Evolutionary conservation across 2,113 vertebrate species (phyloP).

Genomic region (Nothoprocta pentlandii): DNA sequence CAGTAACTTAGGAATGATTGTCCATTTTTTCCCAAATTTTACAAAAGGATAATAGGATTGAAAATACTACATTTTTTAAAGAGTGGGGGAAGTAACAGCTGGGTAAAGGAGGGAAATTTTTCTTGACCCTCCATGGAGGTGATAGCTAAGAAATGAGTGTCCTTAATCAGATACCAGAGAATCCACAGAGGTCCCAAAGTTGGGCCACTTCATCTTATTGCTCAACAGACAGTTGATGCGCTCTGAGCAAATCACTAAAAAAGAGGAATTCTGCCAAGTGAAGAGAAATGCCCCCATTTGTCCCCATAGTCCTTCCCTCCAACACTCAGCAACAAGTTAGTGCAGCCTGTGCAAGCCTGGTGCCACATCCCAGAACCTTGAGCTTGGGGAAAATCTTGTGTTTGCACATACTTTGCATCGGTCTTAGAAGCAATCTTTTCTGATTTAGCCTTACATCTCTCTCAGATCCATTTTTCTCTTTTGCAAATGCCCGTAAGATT

Average conservation of each 20-base stretch:
- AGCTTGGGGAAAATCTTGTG: fast-evolving
- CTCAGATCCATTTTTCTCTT: not conserved
- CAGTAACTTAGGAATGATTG: not conserved
- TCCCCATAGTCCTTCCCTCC: not conserved
- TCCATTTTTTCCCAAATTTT: not conserved
- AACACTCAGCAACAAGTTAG: not conserved
- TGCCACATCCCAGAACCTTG: not conserved
- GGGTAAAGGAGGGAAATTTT: not conserved
- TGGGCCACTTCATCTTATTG: not conserved
- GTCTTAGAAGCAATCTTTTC: not conserved
- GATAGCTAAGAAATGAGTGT: not conserved
- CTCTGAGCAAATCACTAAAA: not conserved
- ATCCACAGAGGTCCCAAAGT: not conserved
- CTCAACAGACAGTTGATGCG: fast-evolving
- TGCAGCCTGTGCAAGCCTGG: not conserved
- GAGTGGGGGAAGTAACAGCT: not conserved
- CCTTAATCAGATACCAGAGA: not conserved
- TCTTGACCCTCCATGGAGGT: fast-evolving
- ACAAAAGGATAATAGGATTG: not conserved
- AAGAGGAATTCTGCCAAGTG: not conserved
- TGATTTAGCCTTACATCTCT: not conserved
- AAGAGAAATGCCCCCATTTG: not conserved
- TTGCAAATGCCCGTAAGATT: not conserved
- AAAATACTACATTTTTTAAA: not conserved
- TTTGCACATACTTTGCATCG: fast-evolving